Evolutionary conservation across 2,797 vertebrate genomes (phyloP), one percentile per base, ranked within the genome.

Genomic region (Tokudaia muenninki): DNA sequence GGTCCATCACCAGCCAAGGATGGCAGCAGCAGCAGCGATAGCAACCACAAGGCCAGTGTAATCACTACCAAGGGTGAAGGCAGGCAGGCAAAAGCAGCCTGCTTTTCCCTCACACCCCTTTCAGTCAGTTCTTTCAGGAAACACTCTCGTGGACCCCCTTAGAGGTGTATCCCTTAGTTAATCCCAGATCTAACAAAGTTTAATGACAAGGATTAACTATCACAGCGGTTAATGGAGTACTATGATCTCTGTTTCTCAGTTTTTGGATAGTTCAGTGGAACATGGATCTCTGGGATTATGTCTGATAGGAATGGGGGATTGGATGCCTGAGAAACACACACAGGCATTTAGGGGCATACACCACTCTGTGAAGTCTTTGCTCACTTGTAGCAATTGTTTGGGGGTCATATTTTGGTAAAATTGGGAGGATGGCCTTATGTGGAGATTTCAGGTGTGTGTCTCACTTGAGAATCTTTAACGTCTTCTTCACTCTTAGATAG

Each of bases 391-490:
- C 72, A 22, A 8, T 91, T 90, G 57, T 84, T 74, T 59, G 44
- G 59, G 59, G n/a, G 63, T 92, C 90, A 19, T 37, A 31, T 87
- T 95, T 93, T 70, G 50, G n/a, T 24, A 65, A 90, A 75, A 31
- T 57, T 94, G 63, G 55, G 86, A 83, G 88, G 41, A 26, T 92
- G 90, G 63, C 74, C 55, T 37, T 65, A 50, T 29, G 41, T 12
- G 24, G 65, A 59, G 61, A n/a, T 26, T 50, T n/a, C 67, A 77
- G 67, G 26, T 57, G 6, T 88, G 77, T 50, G 29, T 83, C 9
- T 93, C 79, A 34, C 37, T 55, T 75, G 26, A 72, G 74, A 87
- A 57, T 21, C 7, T 90, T 8, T 0, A 26, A 17, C 79, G 74
- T 77, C 24, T 34, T 59, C 72, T 31, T 59, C 94, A 72, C 9